A percentile compares a stretch with the other conserved stretches of the same genome.
phyloP scores from a whole-genome alignment of 2,888 invertebrate species.

The Helicoverpa assulta region DNA sequence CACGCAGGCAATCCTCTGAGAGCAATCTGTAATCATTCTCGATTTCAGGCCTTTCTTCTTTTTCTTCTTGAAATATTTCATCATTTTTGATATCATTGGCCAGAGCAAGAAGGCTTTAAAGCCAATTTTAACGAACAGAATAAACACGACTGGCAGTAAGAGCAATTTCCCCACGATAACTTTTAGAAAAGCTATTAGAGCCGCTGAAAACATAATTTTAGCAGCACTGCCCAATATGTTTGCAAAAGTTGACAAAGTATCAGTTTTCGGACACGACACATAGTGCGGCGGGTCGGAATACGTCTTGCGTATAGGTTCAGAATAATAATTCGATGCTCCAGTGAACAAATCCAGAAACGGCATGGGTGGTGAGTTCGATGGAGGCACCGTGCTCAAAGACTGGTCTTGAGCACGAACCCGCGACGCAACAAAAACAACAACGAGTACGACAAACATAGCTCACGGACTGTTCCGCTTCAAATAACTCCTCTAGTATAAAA shows the following conservation, averaged over 20 bases:
- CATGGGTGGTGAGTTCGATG: slow-evolving; percentile 70
- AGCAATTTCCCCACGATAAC: slow-evolving; percentile 83
- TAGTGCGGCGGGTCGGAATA: slow-evolving; percentile 78
- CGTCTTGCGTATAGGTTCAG: slow-evolving; percentile 80
- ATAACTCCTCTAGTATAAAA: slow-evolving; percentile 80
- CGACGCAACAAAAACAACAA: slow-evolving; percentile 76
- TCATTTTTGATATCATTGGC: slow-evolving; percentile 86
- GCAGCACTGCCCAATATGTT: slow-evolving; percentile 84
- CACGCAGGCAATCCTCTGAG: slow-evolving; percentile 83
- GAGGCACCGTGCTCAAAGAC: slow-evolving; percentile 75
- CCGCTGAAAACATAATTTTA: slow-evolving; percentile 86
- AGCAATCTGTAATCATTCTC: slow-evolving; percentile 82
- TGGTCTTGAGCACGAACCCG: slow-evolving; percentile 79
- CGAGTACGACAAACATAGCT: slow-evolving; percentile 81
- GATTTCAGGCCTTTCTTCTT: slow-evolving; percentile 81
- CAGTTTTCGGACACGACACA: slow-evolving; percentile 81
- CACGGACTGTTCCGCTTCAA: slow-evolving; percentile 84
- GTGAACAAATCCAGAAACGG: slow-evolving; percentile 84
- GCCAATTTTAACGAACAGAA: slow-evolving; percentile 82
- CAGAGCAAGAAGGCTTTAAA: slow-evolving; percentile 83
- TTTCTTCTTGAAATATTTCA: slow-evolving; percentile 85
- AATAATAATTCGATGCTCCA: slow-evolving; percentile 80
- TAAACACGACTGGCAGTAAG: slow-evolving; percentile 79
- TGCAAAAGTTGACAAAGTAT: slow-evolving; percentile 82
- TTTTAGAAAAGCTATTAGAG: slow-evolving; percentile 83